Evolutionary conservation across 2,113 vertebrate species (phyloP).

Genomic region (Notothenia rossii): DNA sequence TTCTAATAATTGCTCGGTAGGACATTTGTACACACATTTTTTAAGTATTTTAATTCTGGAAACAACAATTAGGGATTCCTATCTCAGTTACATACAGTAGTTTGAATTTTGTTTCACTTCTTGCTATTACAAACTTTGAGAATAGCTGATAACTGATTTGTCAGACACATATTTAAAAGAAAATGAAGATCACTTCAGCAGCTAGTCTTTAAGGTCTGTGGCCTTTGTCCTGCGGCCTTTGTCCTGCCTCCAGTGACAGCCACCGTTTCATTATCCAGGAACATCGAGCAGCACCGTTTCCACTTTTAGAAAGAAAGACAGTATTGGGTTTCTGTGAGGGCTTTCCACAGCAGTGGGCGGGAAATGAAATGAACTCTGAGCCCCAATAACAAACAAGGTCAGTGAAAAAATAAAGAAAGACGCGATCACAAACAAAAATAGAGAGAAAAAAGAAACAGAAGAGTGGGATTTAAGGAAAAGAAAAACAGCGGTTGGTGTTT

Average conservation of each 20-base stretch:
- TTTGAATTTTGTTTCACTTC: not conserved
- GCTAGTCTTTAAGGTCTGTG: constrained; percentile 1
- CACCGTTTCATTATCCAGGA: constrained; percentile 53
- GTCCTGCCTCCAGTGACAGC: constrained; percentile 10
- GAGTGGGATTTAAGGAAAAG: constrained; percentile 45
- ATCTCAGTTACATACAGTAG: too few relatives aligned
- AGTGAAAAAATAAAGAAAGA: constrained; percentile 66
- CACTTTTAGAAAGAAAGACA: constrained; percentile 37
- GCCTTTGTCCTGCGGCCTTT: constrained; percentile 1
- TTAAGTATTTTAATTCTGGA: not conserved
- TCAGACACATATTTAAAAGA: not conserved
- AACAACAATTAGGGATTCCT: not conserved
- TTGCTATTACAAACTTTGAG: too few relatives aligned
- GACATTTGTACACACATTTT: not conserved
- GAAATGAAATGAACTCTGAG: constrained; percentile 70
- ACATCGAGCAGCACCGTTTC: constrained; percentile 28
- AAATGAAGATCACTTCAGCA: not conserved
- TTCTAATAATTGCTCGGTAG: too few relatives aligned
- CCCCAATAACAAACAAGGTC: constrained; percentile 67
- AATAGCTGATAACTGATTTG: not conserved
- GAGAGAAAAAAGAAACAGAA: constrained; percentile 51
- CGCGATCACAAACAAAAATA: constrained; percentile 63
- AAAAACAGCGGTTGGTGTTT: constrained; percentile 68
- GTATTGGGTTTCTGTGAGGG: constrained; percentile 60
- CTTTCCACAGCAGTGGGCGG: constrained; percentile 61